Evolutionary conservation across 2,888 invertebrate species (phyloP), one percentile per base, ranked within the genome.

Genomic region (Acronicta leporina): DNA sequence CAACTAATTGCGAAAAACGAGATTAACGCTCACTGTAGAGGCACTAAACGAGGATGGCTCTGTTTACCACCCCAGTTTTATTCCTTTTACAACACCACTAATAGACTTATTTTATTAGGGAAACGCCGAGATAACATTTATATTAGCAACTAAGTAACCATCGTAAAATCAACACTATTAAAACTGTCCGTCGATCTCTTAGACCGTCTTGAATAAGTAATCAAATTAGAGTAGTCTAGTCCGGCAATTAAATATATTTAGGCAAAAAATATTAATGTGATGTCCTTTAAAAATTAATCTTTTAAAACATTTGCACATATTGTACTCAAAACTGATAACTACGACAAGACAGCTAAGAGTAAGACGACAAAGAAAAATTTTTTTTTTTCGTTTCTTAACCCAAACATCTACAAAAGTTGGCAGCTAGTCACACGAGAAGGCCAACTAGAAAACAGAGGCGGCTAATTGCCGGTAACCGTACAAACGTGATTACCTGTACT

Each of bases 1-100:
- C 85, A 84, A 90, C 91, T 92, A 92, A 93, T 92, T 91, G 92
- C 88, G 88, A 89, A 88, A 90, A 92, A 92, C 90, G 85, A 91
- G 92, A 92, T 92, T 92, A 92, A 91, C 91, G 89, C 90, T 85
- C 86, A 86, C 87, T 83, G 87, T 86, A 88, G 82, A 86, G 84
- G 84, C 88, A 89, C 87, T 90, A 89, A 90, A 90, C 87, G 84
- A 82, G 85, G 86, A 87, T 86, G 86, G 83, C 86, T 86, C 83
- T 87, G 87, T 89, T 89, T 88, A 87, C 88, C 87, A 81, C 86
- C 86, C 82, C 82, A 68, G 85, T 83, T 86, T 85, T 83, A 83
- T 89, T 88, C 83, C 85, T 87, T 88, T 89, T 89, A 89, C 87
- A 88, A 82, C 88, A 83, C 88, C 87, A 85, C 88, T 91, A 90